Evolutionary conservation across 2,113 vertebrate genomes (phyloP), one percentile per base, ranked within the genome.

Genomic region (Dolichotis patagonum): DNA sequence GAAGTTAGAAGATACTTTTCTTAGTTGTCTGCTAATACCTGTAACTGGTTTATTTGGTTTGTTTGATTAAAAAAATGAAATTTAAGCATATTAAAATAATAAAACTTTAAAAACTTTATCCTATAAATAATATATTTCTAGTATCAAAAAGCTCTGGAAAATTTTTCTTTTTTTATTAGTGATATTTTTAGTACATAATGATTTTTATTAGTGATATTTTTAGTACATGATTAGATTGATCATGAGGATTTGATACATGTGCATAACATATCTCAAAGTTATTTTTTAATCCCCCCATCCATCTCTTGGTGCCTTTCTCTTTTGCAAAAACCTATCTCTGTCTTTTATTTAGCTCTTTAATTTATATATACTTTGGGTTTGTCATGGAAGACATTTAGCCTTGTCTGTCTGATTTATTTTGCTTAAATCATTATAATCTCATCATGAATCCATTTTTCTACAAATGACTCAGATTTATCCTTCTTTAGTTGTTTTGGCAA

Each of bases 11-110:
- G 35, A 69, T 17, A 52, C 26, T 19, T 87, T 71, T 88, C 63
- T 86, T 88, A 93, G 43, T 67, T 86, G 24, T 81, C 58, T 58
- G 43, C 67, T 86, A 56, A 90, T 78, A 73, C 65, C 93, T 87
- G 32, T 54, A 90, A 71, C 5, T 49, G 0, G 63, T 87, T 92
- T 88, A 85, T 56, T 85, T 90, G n/a, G 13, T 90, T 87, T 85
- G 32, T 82, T 96, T 91, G 35, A 85, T 81, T 84, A 94, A 52
- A 90, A 90, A 85, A 94, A 49, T 14, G 84, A 80, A 84, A 69
- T 77, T 88, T 63, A 91, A 91, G 26, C 77, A 62, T 75, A 43
- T 81, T 89, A 91, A 91, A 46, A 93, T 87, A 87, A 84, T 49
- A 63, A 87, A 84, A 43, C 32, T 85, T 93, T 94, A 56, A 73